A percentile compares a stretch with the other conserved stretches of the same genome.
Conservation (phyloP, 2,888 invertebrate genomes). For the Torymus auratus region DNA sequence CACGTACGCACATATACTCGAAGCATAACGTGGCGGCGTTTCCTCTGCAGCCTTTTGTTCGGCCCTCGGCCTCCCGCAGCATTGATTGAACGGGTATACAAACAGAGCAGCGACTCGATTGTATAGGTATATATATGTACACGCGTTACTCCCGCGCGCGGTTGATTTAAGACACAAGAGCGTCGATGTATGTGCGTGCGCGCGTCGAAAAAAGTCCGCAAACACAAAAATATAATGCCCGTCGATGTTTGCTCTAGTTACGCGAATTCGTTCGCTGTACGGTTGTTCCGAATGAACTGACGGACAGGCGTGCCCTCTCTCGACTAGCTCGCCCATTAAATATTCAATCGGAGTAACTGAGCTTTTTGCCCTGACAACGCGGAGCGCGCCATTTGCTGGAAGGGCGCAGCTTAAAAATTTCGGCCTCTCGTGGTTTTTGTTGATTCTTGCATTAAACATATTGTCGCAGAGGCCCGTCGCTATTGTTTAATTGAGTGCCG, state of each 20-base stretch:
- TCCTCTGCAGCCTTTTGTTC: not conserved
- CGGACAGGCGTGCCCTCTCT: not conserved
- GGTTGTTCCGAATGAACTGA: too few relatives aligned
- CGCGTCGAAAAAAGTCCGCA: constrained; percentile 39
- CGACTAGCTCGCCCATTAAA: constrained; percentile 39
- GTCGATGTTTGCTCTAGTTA: constrained; percentile 50
- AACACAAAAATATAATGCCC: constrained; percentile 46
- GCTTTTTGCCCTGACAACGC: constrained; percentile 7
- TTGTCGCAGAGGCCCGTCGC: too few relatives aligned
- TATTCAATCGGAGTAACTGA: constrained; percentile 55
- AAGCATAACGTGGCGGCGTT: too few relatives aligned
- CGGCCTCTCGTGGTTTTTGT: too few relatives aligned
- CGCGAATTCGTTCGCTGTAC: constrained; percentile 33
- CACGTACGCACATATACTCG: too few relatives aligned
- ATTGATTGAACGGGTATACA: constrained; percentile 57
- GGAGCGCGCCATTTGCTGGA: constrained; percentile 9
- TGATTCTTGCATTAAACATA: too few relatives aligned
- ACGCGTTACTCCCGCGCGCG: not conserved
- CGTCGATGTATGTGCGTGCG: not conserved
- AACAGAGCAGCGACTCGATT: constrained; percentile 37
- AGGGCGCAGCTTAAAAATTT: too few relatives aligned
- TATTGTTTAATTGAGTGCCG: too few relatives aligned
- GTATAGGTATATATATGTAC: not conserved
- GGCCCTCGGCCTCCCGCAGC: constrained; percentile 54
- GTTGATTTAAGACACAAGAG: constrained; percentile 54